Base-by-base conservation (phyloP, 2,113 vertebrate species). In the Microcebus murinus region DNA sequence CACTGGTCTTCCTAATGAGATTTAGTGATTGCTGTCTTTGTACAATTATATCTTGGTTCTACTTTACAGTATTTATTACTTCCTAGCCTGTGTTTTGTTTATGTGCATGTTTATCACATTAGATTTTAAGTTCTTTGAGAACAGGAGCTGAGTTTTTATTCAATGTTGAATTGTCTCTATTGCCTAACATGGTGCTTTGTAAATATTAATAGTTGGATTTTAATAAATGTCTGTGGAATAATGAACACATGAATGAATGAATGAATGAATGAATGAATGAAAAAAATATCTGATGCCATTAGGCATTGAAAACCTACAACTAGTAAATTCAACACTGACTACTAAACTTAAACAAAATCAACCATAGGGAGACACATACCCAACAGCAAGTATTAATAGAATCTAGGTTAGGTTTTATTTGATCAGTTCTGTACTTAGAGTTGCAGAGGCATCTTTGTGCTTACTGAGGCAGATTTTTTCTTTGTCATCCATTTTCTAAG, bases 111-210 rank as follows among this genome's bases (percentile, higher is more conserved):
- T 92, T 81, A 18, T 82, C 29, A 68, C 5, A 4, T 45, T 88
- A 50, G 7, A 74, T 61, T 82, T 82, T 87, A 94, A 88, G 14
- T 85, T 88, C 23, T 94, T 95, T 91, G 83, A 90, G 73, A 77
- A 68, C 2, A 86, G 8, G 18, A 86, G 25, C 27, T 91, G 21
- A 4, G 3, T 85, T 93, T 82, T 76, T 71, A 73, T 70, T 95
- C 31, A n/a, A 27, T 27, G 45, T 50, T 89, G 74, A 89, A 80
- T 39, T 77, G 4, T 71, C 36, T 57, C 5, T 74, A 34, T 84
- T 48, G 4, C 6, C 29, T 85, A 82, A 27, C 39, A 61, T 27
- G 3, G 4, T 61, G 42, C 39, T 76, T 81, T 77, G 6, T 61
- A 63, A 52, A 55, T 55, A 55, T 55, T 55, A 55, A 55, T 63